phyloP scores from a whole-genome alignment of 1,140 invertebrate genomes.

The Drosophila triauraria region DNA sequence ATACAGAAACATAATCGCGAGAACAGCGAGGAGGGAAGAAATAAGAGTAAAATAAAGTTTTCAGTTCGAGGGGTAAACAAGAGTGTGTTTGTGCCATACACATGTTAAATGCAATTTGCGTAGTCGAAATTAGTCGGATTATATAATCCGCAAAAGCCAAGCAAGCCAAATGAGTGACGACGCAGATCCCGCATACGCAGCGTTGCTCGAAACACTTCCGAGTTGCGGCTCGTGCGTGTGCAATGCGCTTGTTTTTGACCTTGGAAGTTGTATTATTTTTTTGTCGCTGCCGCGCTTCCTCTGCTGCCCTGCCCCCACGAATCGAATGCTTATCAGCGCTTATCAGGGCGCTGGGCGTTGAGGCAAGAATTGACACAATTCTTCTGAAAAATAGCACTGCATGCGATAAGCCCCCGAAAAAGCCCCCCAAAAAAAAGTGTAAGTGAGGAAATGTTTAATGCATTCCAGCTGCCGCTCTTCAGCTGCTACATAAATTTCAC shows the following conservation, averaged over 20 bases:
- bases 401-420: slow-evolving; percentile 23
- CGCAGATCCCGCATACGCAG: slow-evolving; percentile 33
- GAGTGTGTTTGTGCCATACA: slow-evolving; percentile 1
- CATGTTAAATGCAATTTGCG: slow-evolving; percentile 52
- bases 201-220: slow-evolving; percentile 34
- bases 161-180: slow-evolving; percentile 35
- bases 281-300: neutral
- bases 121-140: slow-evolving; percentile 35
- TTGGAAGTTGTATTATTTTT: slow-evolving; percentile 14
- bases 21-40: slow-evolving; percentile 9
- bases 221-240: slow-evolving; percentile 17
- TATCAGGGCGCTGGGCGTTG: slow-evolving; percentile 22
- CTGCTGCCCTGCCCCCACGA: slow-evolving; percentile 10
- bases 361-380: slow-evolving; percentile 47
- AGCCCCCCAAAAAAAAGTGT: neutral
- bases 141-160: slow-evolving; percentile 29
- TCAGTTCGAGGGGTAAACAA: slow-evolving; percentile 36
- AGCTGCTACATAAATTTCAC: slow-evolving; percentile 28
- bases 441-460: slow-evolving; percentile 27
- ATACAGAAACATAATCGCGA: slow-evolving; percentile 18
- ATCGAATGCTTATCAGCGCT: slow-evolving; percentile 31
- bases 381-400: slow-evolving; percentile 27
- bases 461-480: slow-evolving; percentile 27
- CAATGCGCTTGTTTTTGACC: slow-evolving; percentile 44
- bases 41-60: slow-evolving; percentile 32